Base-by-base conservation (phyloP, 2,888 invertebrate species). In the Spodoptera picta region DNA sequence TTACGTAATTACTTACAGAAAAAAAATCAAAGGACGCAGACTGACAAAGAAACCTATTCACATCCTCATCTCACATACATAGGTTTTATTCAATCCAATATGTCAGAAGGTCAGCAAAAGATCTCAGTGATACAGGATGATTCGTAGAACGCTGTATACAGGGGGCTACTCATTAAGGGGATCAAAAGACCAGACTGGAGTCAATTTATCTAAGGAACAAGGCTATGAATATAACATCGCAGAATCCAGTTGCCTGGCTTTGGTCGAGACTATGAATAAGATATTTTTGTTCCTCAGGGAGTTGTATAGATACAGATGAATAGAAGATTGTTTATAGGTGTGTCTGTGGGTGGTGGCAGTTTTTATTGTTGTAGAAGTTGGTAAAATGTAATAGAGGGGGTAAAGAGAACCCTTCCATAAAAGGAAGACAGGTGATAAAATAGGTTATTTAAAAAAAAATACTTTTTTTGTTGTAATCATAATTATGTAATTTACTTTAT, bases 191-290 rank as follows among this genome's bases (percentile, higher is more conserved):
- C 23, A 51, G 53, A 43, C 55, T 59, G 60, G 52, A 54, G 57
- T 60, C 60, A 58, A 69, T 68, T 57, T 72, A 47, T 65, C 11
- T 54, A 12, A 14, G 19, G 12, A 14, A 23, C 2, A 46, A 10
- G 53, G 23, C 57, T 68, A 68, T 68, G 65, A 68, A 68, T 68
- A 65, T 50, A 53, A 72, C 57, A 65, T 65, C 41, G n/a, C 53
- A 57, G 41, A 49, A 50, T 56, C 56, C 54, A 31, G 31, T 27
- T 41, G 24, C n/a, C 53, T 45, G 10, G 14, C 9, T 45, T 44
- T 44, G 14, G 36, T 53, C 56, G 43, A 48, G 49, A 71, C 72
- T 72, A 71, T 68, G 49, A 68, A 68, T 71, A 68, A 57, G 27
- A 14, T 71, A 64, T 68, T 36, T 50, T 1, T 36, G 36, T 31